phyloP scores from a whole-genome alignment of 2,888 invertebrate genomes.

The Mesopsocus fuscifrons region DNA sequence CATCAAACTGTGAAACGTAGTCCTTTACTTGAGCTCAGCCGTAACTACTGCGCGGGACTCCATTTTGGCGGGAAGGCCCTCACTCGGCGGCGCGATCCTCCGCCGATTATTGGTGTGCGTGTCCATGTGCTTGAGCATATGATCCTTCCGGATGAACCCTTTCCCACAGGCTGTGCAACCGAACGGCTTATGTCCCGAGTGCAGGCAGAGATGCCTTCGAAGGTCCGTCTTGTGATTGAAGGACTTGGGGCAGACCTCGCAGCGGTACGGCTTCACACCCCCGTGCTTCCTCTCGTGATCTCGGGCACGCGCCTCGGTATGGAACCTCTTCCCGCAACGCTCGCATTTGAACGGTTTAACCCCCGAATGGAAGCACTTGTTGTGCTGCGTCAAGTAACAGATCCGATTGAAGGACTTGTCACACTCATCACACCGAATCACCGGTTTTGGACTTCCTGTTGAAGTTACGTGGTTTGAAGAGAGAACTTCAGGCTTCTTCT shows the following conservation, averaged over 20 bases:
- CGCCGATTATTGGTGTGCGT: conserved; percentile 46
- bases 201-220: conserved; percentile 68
- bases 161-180: conserved; percentile 65
- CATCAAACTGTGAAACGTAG: no score
- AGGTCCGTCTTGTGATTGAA: conserved; percentile 84
- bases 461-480: conserved; percentile 20
- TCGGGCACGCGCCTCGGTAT: conserved; percentile 45
- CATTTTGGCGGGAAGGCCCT: no score
- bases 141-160: conserved; percentile 78
- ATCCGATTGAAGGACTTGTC: conserved; percentile 68
- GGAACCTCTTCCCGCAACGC: conserved; percentile 70
- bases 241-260: conserved; percentile 65
- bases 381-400: conserved; percentile 79
- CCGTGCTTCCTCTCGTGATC: conserved; percentile 60
- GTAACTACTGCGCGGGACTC: no score
- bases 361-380: conserved; percentile 73
- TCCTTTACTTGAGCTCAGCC: no score
- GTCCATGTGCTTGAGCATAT: conserved; percentile 72
- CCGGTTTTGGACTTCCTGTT: conserved; percentile 17
- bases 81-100: conserved; percentile 10
- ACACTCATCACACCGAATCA: conserved; percentile 59
- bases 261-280: conserved; percentile 72
- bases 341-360: conserved; percentile 71
- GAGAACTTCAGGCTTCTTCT: conserved; percentile 12
- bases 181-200: conserved; percentile 71